These are phyloP conservation scores for Sisor rabdophorus DNA, from an alignment of 2,113 vertebrate genomes.

Conservation along the genomic window DNA sequence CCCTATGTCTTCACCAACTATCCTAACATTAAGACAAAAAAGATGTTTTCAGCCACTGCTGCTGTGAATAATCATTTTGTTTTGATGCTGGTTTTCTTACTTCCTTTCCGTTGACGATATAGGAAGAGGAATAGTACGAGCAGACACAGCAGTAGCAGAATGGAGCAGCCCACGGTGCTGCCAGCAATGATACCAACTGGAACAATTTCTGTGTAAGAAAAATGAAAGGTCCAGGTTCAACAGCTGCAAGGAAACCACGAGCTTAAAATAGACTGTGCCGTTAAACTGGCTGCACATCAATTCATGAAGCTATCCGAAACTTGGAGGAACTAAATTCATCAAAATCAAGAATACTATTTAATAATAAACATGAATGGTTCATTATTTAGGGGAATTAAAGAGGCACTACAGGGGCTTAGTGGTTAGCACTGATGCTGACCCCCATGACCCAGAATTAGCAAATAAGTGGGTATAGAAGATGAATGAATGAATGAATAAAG, in stretches of 20 bases:
- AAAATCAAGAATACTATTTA: neutral
- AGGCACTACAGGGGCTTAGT: no score
- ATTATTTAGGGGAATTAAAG: neutral
- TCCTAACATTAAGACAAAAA: no score
- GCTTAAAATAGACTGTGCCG: neutral
- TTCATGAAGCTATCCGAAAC: no score
- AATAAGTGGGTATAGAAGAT: no score
- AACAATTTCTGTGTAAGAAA: conserved; percentile 72
- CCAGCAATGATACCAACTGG: conserved; percentile 85
- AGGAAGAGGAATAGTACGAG: conserved; percentile 80
- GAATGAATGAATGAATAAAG: no score
- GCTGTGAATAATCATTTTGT: neutral
- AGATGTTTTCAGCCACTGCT: neutral
- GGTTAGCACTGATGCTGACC: no score
- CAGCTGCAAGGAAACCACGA: neutral
- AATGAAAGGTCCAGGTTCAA: neutral
- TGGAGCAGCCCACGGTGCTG: conserved; percentile 78
- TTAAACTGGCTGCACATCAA: neutral
- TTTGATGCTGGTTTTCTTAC: conserved; percentile 71
- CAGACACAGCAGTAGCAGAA: conserved; percentile 78
- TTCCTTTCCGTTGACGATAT: conserved; percentile 94
- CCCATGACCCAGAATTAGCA: no score
- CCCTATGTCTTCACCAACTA: no score
- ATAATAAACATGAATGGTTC: neutral
- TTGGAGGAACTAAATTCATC: neutral